Base-by-base conservation (phyloP, 2,113 vertebrate species). In the Caranx ignobilis region DNA sequence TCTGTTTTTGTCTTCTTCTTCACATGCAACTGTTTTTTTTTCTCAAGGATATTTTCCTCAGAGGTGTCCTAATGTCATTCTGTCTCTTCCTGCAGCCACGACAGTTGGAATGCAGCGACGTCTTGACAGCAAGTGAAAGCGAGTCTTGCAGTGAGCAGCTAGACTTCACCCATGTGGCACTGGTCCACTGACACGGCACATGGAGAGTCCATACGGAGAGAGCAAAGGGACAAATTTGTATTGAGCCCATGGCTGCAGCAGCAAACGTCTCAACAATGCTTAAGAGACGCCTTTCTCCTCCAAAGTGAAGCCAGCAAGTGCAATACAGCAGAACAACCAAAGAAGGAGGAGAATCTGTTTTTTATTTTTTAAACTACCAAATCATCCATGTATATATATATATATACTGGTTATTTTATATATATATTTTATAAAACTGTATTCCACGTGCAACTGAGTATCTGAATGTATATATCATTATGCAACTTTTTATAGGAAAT, bases 381-480 rank as follows among this genome's bases (percentile, higher is more conserved):
- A 90, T 81, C 77, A 70, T 35, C 74, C 68, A 71, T 47, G 90
- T 87, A 71, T 78, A 63, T 88, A 73, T 79, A 71, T 71, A 69
- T 55, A 50, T 34, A 31, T 69, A 56, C 70, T 84, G 67, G 77
- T 74, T 84, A 78, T 79, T 88, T 86, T 50, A 78, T 82, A 85
- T 73, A 85, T 73, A 61, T 81, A 81, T 93, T 91, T 87, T 90
- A 73, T 88, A 80, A 45, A 88, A 72, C 81, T 82, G 76, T 91
- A 93, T 81, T 91, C 89, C 73, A 79, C 11, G 79, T 88, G 81
- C 86, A 88, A 90, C 84, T 73, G 79, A 93, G 87, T 93, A 93
- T 91, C 78, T 92, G 91, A 94, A 94, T 94, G 93, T 94, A 88
- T 92, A 89, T 93, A 93, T 94, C 75, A 92, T 85, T 87, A 87